Base-by-base conservation (phyloP, 2,113 vertebrate species). In the Tautogolabrus adspersus region DNA sequence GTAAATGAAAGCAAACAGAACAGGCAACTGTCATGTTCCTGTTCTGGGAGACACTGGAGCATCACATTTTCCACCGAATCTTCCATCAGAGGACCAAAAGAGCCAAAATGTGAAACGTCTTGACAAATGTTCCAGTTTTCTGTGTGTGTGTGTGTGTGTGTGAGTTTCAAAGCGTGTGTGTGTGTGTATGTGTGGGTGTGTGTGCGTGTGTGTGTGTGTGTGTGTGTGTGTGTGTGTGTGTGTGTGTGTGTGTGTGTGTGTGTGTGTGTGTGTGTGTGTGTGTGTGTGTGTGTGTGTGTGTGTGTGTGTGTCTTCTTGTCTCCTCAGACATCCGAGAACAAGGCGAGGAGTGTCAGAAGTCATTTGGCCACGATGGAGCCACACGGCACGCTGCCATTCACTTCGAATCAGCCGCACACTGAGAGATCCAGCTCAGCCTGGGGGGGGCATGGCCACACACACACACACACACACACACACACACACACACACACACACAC, bases 291-390 rank as follows among this genome's bases (percentile, higher is more conserved):
- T 69, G 66, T 68, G 75, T 72, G 74, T 65, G 56, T 54, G 75
- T 61, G 67, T 55, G 68, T 52, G 66, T 67, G 54, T 85, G 79
- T 85, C 42, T 13, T 76, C 79, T 82, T 72, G 55, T 83, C 88
- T 89, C 75, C 62, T 92, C 82, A 82, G 78, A 91, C 86, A 54
- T 91, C 90, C 90, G 84, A 88, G 87, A 91, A 88, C 82, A 90
- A 91, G 87, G 91, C 86, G 80, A 91, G 85, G 85, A 76, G 91
- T 94, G 94, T 94, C 94, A 92, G 77, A 93, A 94, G 87, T 90
- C 81, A 91, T 94, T 93, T 94, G 87, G 88, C 88, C 82, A 62
- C 62, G 74, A 83, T 82, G 84, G 84, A 90, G 83, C 86, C 84
- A 86, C 77, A 67, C 89, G 79, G 84, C 88, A 83, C 87, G 83